Evolutionary conservation across 2,797 vertebrate species (phyloP), one percentile per base, ranked within the genome.

Genomic region (Premnoplex brunnescens): DNA sequence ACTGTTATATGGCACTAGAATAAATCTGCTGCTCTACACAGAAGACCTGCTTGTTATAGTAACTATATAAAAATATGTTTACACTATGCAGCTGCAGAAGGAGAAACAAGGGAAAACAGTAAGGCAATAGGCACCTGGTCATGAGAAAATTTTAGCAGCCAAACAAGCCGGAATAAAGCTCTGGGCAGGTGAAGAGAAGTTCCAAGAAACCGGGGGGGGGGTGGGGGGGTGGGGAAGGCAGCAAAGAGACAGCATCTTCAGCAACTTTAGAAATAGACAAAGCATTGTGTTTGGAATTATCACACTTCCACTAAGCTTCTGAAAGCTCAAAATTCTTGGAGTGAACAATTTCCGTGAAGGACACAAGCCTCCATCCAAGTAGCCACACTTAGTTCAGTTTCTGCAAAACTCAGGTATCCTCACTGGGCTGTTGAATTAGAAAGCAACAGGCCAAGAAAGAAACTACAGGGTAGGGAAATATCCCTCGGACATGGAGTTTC

Each of bases 401-500:
- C 36, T 27, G 26, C 49, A 56, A 24, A 83, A 32, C 5, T 30
- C 6, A 12, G 0, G 1, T 6, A 13, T 4, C 22, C 5, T 24
- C 28, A 28, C 24, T 7, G 26, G 74, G 44, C 30, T 58, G 39
- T 4, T 52, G 37, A 4, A 10, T 24, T 6, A 69, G 20, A 58
- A 62, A 77, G 30, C 15, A 69, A 58, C 2, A 43, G 15, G 49
- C 6, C 49, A 34, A 62, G 4, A 37, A 46, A 52, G 3, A 7
- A 67, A 17, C 4, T n/a, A 51, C 8, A 8, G 10, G 5, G 2
- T 15, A 14, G 18, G 26, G 16, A 8, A 48, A 62, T 46, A 22
- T 0, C 4, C 9, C 26, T 36, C 7, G 28, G 44, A 1, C 1
- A 44, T 16, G 19, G 2, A 3, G 5, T 14, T 36, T 64, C 32